Conservation (phyloP, 2,797 vertebrate species). For the Tangara arthus region DNA sequence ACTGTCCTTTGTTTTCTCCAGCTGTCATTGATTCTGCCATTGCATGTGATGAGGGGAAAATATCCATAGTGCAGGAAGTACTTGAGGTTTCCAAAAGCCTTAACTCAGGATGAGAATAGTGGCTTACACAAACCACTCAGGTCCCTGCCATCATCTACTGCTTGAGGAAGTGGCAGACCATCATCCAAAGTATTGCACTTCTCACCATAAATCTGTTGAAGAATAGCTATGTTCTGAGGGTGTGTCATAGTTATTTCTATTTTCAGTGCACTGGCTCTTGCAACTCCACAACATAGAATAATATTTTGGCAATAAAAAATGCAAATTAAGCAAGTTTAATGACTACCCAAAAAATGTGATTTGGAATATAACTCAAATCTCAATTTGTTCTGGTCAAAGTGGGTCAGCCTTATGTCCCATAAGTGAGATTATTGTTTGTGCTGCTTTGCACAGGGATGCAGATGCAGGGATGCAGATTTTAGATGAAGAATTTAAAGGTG, state of each 20-base stretch:
- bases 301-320: neutral
- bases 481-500: neutral
- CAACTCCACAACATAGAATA: neutral
- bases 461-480: neutral
- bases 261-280: neutral
- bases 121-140: neutral
- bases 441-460: neutral
- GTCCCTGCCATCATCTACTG: neutral
- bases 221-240: neutral
- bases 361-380: neutral
- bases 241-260: neutral
- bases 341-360: neutral
- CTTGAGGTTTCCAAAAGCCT: neutral
- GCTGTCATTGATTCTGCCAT: neutral
- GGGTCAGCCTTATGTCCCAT: accelerated
- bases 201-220: neutral
- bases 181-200: neutral
- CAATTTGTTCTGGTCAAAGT: neutral
- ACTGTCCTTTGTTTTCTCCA: neutral
- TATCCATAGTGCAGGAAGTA: neutral
- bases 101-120: neutral
- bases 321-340: neutral
- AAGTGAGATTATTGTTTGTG: neutral
- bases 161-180: neutral
- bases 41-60: neutral